Evolutionary conservation across 2,113 vertebrate species (phyloP), one percentile per base, ranked within the genome.

Genomic region (Sphaerodactylus townsendi): DNA sequence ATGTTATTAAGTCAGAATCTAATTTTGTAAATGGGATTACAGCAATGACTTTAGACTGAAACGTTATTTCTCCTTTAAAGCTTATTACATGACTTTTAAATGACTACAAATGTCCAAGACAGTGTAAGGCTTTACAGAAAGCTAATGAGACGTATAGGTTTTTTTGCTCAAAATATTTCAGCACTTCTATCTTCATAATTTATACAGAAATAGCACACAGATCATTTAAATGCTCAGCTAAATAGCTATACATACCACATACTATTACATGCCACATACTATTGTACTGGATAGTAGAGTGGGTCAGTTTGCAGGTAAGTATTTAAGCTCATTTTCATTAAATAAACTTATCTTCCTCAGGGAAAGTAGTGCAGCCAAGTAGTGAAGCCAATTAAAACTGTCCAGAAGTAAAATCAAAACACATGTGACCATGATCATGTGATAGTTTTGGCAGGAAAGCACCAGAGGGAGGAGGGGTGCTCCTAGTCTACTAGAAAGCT

Each of bases 51-150:
- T 7, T 74, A 70, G 15, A 87, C 91, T 88, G 91, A 81, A 93
- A 92, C 85, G 92, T 74, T 76, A 77, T 86, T 89, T 89, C 62
- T 83, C 85, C 88, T 84, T 76, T 78, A 90, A 93, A 86, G 85
- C 86, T 28, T 9, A 53, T 77, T 48, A 53, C 0, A 0, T 86
- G 33, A 4, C 70, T 89, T 89, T 90, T 90, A 87, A 92, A 93
- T 86, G 90, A 89, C 77, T 89, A 79, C 79, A 53, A 91, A 62
- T 65, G 87, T 89, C 77, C 85, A 90, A 84, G 86, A 87, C 81
- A 88, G 72, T 68, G 87, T 94, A 9, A 86, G 91, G 90, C 91
- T 88, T 89, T 78, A 90, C 0, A 87, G 77, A 82, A 71, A 89
- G 62, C 81, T 91, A 93, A 93, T 88, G 84, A 92, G 86, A 93